Evolutionary conservation across 2,797 vertebrate species (phyloP), one percentile per base, ranked within the genome.

Genomic region (Acanthis flammea): DNA sequence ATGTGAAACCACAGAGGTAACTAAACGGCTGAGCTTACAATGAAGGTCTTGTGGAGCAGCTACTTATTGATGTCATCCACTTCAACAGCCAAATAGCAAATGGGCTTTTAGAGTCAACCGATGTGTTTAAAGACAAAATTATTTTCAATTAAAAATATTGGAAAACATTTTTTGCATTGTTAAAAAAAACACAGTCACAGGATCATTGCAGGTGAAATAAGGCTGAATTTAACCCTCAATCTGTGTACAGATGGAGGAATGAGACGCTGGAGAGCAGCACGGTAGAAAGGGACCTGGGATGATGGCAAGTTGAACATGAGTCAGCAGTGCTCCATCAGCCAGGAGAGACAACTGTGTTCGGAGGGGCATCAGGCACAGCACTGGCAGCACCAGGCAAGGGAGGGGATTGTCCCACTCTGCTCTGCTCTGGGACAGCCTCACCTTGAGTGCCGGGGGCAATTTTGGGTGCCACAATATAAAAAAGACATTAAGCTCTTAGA

Each of bases 341-440:
- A 70, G 48, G 21, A 70, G 14, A 10, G 72, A 5, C 17, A 68
- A 1, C 2, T 10, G 0, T 61, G 25, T 33, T 31, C 72, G 35
- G 17, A 11, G 21, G 30, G 0, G 2, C 30, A 68, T 22, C 24
- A 68, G 82, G 72, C 16, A 76, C 47, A 76, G 25, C 47, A 68
- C 6, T 0, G 0, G 3, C 54, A 60, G 54, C 24, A 37, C 18
- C 0, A 0, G 33, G 21, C 25, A 41, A 18, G 17, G 33, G 30
- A 47, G 14, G 14, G 12, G 21, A 61, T 10, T 86, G 48, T 54
- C 9, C 63, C 0, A 0, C 10, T 51, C 61, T 67, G 45, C 71
- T 67, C 62, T 47, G 54, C 1, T 0, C 54, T 61, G 55, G 11
- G 30, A 7, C 0, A 0, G 33, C 39, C 33, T 76, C 72, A 30